Evolutionary conservation across 2,888 invertebrate genomes (phyloP).

Genomic region (Syrphus vitripennis): DNA sequence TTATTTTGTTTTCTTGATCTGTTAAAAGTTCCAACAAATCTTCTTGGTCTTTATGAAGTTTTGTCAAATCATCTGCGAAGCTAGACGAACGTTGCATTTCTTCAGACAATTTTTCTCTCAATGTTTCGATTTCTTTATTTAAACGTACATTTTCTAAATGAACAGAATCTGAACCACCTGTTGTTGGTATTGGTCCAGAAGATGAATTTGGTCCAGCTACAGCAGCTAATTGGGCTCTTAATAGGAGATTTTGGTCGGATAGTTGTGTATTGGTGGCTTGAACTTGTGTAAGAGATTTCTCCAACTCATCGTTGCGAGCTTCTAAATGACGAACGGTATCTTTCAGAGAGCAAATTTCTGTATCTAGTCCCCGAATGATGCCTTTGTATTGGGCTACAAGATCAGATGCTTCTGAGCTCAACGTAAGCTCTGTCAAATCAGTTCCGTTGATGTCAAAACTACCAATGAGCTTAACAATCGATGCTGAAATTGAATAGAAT

Average conservation of each 20-base stretch:
- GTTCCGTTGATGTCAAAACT: constrained; percentile 82
- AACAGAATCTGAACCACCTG: constrained; percentile 73
- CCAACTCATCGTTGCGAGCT: constrained; percentile 74
- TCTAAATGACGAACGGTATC: constrained; percentile 75
- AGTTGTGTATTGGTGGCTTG: constrained; percentile 88
- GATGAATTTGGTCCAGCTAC: constrained; percentile 41
- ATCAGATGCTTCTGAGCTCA: constrained; percentile 80
- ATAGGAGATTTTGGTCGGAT: constrained; percentile 92
- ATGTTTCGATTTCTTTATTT: constrained; percentile 76
- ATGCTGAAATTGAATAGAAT: constrained; percentile 76
- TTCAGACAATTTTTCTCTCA: constrained; percentile 75
- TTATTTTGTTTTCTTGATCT: constrained; percentile 90
- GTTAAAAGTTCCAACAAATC: constrained; percentile 94
- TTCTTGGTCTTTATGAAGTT: constrained; percentile 93
- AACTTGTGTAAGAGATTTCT: constrained; percentile 85
- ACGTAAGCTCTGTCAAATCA: constrained; percentile 82
- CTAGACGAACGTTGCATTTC: constrained; percentile 75
- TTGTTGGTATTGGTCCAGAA: constrained; percentile 62
- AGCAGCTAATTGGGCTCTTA: constrained; percentile 88
- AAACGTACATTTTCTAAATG: constrained; percentile 79
- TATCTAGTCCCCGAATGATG: constrained; percentile 94
- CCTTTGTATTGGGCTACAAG: constrained; percentile 89
- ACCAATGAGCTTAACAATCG: constrained; percentile 83
- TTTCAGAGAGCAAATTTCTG: constrained; percentile 82
- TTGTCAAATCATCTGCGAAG: constrained; percentile 83